These are phyloP conservation scores for Linhomoeus sp. DNA, from an alignment of 2,888 invertebrate genomes.

Conservation along the genomic window DNA sequence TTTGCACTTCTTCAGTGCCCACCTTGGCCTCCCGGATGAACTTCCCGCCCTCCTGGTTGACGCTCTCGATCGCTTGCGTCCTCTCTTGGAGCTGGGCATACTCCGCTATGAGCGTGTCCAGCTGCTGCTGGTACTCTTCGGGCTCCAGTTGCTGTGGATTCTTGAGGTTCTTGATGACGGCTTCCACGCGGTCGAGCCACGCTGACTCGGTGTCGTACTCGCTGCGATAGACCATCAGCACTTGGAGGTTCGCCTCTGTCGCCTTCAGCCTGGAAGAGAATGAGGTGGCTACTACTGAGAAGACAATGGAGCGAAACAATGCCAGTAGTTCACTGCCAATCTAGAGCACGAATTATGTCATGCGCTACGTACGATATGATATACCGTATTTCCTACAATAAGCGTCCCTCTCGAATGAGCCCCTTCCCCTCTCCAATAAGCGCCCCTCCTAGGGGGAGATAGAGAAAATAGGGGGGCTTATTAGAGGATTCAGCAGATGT, in stretches of 20 bases:
- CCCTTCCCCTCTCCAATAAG: no score
- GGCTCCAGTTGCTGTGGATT: not conserved
- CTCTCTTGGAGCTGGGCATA: constrained; percentile 79
- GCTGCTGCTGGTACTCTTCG: constrained; percentile 20
- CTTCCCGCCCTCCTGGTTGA: constrained; percentile 80
- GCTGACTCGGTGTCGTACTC: constrained; percentile 26
- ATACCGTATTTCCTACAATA: no score
- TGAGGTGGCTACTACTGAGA: no score
- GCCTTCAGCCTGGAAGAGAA: constrained; percentile 60
- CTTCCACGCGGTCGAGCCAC: constrained; percentile 26
- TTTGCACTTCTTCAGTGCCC: no score
- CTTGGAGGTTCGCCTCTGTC: constrained; percentile 69
- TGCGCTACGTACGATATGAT: no score
- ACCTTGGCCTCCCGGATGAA: constrained; percentile 95
- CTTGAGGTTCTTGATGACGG: constrained; percentile 16
- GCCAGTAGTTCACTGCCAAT: no score
- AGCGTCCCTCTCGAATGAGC: no score
- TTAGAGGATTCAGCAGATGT: no score
- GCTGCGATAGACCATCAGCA: constrained; percentile 57
- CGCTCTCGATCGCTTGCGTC: constrained; percentile 77
- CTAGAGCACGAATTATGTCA: no score
- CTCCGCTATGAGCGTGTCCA: constrained; percentile 39
- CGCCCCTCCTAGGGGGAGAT: no score
- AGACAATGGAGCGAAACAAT: no score
- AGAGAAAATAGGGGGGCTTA: no score